Conservation (phyloP, 2,797 vertebrate genomes). For the Semotilus atromaculatus region DNA sequence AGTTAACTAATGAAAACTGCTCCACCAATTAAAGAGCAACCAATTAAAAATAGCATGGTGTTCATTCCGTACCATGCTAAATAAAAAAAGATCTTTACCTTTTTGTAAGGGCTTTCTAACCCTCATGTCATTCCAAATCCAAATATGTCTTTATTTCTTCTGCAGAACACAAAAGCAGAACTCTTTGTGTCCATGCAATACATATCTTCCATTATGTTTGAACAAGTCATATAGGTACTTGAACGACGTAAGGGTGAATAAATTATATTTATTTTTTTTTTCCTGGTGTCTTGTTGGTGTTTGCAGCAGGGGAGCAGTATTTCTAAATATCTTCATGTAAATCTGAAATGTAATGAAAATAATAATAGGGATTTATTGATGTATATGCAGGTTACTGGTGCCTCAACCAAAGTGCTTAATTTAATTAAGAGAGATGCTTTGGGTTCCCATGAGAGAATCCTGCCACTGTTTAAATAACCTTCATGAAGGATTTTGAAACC, state of each 20-base stretch:
- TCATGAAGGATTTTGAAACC: constrained; percentile 46
- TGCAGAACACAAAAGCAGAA: not conserved
- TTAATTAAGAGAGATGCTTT: constrained; percentile 9
- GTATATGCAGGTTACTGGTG: not conserved
- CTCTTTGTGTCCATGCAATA: not conserved
- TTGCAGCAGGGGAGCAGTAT: too few species aligned
- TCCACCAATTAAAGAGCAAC: constrained; percentile 44
- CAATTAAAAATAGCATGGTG: not conserved
- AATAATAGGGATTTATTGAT: not conserved
- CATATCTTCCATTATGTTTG: not conserved
- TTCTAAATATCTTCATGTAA: constrained; percentile 66
- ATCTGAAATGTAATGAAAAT: constrained; percentile 59
- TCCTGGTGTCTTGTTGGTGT: not conserved
- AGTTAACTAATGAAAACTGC: not conserved
- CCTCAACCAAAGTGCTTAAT: constrained; percentile 2
- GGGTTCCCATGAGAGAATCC: not conserved
- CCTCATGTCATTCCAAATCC: not conserved
- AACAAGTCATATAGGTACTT: too few species aligned
- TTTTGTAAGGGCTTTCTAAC: not conserved
- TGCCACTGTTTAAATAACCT: constrained; percentile 38
- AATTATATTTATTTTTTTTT: too few species aligned
- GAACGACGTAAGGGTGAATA: not conserved
- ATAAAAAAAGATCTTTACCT: not conserved
- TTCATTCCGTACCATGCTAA: not conserved
- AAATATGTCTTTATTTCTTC: not conserved